Base-by-base conservation (phyloP, 1,140 invertebrate genomes). In the Aleiodes sp. region DNA sequence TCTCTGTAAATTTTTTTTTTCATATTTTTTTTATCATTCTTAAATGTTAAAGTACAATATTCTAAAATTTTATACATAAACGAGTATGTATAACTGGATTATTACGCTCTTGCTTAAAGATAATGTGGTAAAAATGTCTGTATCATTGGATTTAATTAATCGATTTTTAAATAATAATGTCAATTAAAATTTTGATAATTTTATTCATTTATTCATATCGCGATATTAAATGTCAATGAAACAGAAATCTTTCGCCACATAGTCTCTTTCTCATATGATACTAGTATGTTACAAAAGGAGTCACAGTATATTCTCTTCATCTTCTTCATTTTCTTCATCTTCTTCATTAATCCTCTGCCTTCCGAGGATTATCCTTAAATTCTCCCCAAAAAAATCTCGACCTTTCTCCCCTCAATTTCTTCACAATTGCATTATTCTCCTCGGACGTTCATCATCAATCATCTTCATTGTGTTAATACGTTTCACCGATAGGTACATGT, bases 21-120 rank as follows among this genome's bases (percentile, higher is more conserved):
- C 46, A 52, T 52, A 52, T 39, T 71, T 65, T 35, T 62, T 21
- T 37, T 28, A 33, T 33, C 63, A 33, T 66, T 52, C 57, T 67
- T 73, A 70, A 66, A 33, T 14, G 14, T 73, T 73, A 73, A 70
- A 73, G 63, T 65, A 70, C 70, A 77, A 76, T 74, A 74, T 66
- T 74, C 75, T 77, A 77, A 75, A 77, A 75, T 70, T n/a, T 77
- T 75, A 77, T 75, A 74, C 74, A 77, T 70, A 77, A 74, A 76
- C 73, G 70, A 77, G 66, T 77, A 77, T 75, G 74, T 73, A 76
- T 74, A 75, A 75, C 65, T 74, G 73, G 64, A 26, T 26, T 70
- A 64, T 73, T 66, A 65, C 61, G 61, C 52, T 37, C 56, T 21
- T 43, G 62, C 31, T 26, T 16, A 37, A 19, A 21, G 59, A 56